Evolutionary conservation across 2,113 vertebrate species (phyloP).

Genomic region (Hucho hucho): DNA sequence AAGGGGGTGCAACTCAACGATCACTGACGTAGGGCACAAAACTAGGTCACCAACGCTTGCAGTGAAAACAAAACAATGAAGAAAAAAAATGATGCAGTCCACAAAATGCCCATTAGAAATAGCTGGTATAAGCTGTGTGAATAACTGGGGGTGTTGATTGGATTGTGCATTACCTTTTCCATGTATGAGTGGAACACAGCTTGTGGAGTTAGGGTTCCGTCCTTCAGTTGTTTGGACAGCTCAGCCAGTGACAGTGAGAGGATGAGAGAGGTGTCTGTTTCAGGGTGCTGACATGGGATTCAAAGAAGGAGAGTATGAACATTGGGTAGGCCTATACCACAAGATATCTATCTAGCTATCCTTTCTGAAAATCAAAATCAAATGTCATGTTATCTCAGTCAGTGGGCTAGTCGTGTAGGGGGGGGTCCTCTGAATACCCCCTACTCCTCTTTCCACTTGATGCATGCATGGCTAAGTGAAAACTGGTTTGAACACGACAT

Average conservation of each 20-base stretch:
- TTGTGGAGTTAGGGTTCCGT: conserved; percentile 71
- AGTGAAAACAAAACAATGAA: neutral
- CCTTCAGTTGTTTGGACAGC: conserved; percentile 60
- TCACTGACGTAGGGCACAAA: too few species aligned
- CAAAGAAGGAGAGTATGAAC: neutral
- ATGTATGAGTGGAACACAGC: conserved; percentile 79
- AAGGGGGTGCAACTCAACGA: too few species aligned
- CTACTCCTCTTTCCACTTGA: too few species aligned
- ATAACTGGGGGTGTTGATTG: too few species aligned
- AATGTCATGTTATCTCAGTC: too few species aligned
- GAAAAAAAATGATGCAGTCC: neutral
- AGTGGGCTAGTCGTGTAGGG: too few species aligned
- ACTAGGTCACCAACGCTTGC: too few species aligned
- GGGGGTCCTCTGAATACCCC: too few species aligned
- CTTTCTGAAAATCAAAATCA: neutral
- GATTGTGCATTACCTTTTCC: conserved; percentile 70
- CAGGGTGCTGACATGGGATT: conserved; percentile 66
- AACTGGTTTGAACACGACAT: too few species aligned
- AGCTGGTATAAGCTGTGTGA: neutral
- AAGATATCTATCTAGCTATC: neutral
- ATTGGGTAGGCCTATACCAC: neutral
- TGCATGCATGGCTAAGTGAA: too few species aligned
- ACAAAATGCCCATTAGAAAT: neutral
- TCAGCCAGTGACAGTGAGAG: conserved; percentile 71
- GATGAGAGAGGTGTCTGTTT: conserved; percentile 51